These are phyloP conservation scores for Semicossyphus pulcher DNA, from an alignment of 2,113 vertebrate species.

Conservation along the genomic window DNA sequence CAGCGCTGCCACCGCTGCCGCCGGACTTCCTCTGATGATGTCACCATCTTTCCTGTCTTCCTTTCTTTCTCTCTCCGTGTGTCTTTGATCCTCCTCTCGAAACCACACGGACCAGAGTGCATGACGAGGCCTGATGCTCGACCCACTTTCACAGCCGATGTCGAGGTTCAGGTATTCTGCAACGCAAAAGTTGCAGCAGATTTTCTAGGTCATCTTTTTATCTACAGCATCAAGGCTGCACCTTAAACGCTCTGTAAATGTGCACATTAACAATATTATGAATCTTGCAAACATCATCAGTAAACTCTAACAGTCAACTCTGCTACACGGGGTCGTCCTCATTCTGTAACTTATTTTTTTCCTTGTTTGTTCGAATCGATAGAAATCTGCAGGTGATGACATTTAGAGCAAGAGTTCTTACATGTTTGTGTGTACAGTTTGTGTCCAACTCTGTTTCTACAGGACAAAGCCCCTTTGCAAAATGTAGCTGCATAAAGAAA, in stretches of 20 bases:
- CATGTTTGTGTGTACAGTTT: too few relatives aligned
- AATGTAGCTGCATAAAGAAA: too few relatives aligned
- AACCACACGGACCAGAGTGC: conserved; percentile 38
- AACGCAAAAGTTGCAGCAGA: neutral
- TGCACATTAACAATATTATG: neutral
- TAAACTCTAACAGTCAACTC: neutral
- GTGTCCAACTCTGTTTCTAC: too few relatives aligned
- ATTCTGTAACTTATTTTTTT: too few relatives aligned
- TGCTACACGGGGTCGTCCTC: neutral
- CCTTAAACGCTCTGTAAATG: neutral
- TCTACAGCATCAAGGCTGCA: neutral
- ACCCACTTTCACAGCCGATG: conserved; percentile 51
- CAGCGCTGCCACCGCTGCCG: neutral
- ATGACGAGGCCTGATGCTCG: conserved; percentile 12
- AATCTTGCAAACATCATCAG: neutral
- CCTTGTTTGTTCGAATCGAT: neutral
- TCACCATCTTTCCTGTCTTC: conserved; percentile 17
- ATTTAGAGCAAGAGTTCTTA: too few relatives aligned
- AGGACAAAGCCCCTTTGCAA: too few relatives aligned
- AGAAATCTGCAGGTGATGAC: too few relatives aligned
- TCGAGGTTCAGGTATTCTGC: neutral
- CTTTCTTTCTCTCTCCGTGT: neutral
- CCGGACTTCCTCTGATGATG: conserved; percentile 43
- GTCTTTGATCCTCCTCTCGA: conserved; percentile 44
- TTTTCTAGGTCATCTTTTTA: conserved; percentile 57